Conservation (phyloP, 2,888 invertebrate genomes). For the Xylocampa areola region DNA sequence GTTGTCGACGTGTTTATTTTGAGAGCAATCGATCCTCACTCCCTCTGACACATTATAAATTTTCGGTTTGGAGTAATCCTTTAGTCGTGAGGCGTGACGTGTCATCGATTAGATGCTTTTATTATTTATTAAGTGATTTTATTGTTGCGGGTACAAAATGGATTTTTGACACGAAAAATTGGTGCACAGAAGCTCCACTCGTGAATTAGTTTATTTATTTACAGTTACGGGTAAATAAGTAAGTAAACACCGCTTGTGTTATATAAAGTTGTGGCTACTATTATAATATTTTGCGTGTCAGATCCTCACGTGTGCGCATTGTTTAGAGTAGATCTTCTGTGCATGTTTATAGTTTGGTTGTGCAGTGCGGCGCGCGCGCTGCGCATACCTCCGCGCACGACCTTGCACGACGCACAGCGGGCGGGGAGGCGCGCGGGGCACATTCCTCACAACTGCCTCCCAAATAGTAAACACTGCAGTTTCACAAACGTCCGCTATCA, state of each 20-base stretch:
- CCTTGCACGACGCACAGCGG: constrained; percentile 65
- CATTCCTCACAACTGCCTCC: constrained; percentile 64
- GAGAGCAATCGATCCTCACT: constrained; percentile 41
- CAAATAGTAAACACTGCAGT: constrained; percentile 62
- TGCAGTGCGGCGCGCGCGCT: constrained; percentile 50
- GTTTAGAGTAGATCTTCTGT: constrained; percentile 25
- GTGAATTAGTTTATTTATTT: no score
- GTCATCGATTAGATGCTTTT: constrained; percentile 19
- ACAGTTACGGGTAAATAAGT: no score
- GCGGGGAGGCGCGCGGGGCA: constrained; percentile 37
- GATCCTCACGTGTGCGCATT: not conserved
- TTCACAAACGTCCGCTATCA: constrained; percentile 56
- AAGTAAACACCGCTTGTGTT: no score
- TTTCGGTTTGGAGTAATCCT: constrained; percentile 36
- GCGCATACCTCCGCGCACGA: constrained; percentile 69
- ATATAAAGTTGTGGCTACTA: no score
- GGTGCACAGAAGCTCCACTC: not conserved
- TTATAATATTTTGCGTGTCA: not conserved
- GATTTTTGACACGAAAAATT: not conserved
- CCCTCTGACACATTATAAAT: constrained; percentile 38
- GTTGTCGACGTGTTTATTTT: constrained; percentile 45
- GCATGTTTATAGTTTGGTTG: constrained; percentile 12
- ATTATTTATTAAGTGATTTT: not conserved
- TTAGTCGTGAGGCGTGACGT: constrained; percentile 26
- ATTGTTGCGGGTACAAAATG: not conserved